phyloP scores from a whole-genome alignment of 2,797 vertebrate genomes.

The Serranus cabrilla region DNA sequence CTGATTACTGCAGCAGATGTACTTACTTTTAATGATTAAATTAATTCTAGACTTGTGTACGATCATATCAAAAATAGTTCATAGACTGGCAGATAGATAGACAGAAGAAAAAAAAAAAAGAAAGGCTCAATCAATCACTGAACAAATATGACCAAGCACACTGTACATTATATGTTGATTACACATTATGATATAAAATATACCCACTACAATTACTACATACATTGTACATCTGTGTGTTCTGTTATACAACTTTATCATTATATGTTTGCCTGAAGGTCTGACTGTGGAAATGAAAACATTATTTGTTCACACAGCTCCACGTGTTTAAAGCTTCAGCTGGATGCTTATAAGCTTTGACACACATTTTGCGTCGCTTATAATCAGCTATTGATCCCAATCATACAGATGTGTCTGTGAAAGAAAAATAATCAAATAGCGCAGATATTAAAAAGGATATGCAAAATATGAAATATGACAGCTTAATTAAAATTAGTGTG shows the following conservation, averaged over 20 bases:
- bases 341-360: constrained; percentile 60
- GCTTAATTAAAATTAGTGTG: constrained; percentile 58
- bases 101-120: background rate
- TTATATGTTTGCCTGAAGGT: constrained; percentile 14
- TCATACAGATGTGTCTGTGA: constrained; percentile 43
- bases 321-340: constrained; percentile 31
- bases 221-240: constrained; percentile 7
- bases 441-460: constrained; percentile 49
- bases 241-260: background rate
- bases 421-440: constrained; percentile 53
- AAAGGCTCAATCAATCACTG: too few relatives aligned
- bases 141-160: too few relatives aligned
- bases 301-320: constrained; percentile 25
- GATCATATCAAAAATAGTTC: constrained; percentile 25
- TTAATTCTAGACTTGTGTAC: constrained; percentile 52
- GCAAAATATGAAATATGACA: constrained; percentile 58
- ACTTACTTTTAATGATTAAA: constrained; percentile 61
- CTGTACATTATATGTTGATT: too few relatives aligned
- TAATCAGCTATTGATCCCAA: constrained; percentile 65
- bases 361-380: constrained; percentile 43
- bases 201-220: too few relatives aligned
- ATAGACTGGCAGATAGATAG: background rate
- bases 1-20: constrained; percentile 70
- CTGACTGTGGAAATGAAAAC: constrained; percentile 26
- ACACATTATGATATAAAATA: too few relatives aligned